Conservation (phyloP, 1,140 invertebrate species). For the Sitobion miscanthi region DNA sequence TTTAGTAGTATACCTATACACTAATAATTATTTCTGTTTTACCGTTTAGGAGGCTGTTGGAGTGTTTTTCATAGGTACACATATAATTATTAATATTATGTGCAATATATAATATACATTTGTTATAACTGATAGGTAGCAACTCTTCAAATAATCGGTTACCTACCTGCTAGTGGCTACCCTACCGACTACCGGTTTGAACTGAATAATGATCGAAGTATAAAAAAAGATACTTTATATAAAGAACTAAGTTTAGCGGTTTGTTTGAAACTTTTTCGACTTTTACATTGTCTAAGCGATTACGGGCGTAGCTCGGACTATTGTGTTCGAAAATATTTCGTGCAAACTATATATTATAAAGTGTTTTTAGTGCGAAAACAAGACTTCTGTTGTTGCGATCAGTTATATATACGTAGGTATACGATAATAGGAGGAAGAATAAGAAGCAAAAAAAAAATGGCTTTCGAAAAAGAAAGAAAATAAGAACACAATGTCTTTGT, state of each 20-base stretch:
- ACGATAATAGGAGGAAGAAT: neutral
- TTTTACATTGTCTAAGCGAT: neutral
- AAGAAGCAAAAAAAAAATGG: neutral
- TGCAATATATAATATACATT: neutral
- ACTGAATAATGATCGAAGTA: neutral
- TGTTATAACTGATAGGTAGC: too few relatives aligned
- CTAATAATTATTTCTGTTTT: neutral
- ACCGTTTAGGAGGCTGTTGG: too few relatives aligned
- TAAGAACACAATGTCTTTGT: constrained; percentile 23
- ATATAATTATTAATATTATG: neutral
- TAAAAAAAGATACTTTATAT: too few relatives aligned
- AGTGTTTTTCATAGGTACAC: neutral
- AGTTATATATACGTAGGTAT: neutral
- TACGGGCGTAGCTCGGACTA: neutral
- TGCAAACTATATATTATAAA: neutral
- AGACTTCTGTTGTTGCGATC: neutral
- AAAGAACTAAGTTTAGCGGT: constrained; percentile 26
- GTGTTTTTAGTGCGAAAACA: constrained; percentile 19
- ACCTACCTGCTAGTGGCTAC: neutral
- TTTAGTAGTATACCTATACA: too few relatives aligned
- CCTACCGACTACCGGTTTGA: neutral
- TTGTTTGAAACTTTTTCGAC: neutral
- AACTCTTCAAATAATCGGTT: neutral
- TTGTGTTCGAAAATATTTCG: constrained; percentile 18
- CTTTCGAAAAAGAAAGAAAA: constrained; percentile 14